These are phyloP conservation scores for Cyrtorhinus lividipennis DNA, from an alignment of 1,140 invertebrate species.

Conservation along the genomic window DNA sequence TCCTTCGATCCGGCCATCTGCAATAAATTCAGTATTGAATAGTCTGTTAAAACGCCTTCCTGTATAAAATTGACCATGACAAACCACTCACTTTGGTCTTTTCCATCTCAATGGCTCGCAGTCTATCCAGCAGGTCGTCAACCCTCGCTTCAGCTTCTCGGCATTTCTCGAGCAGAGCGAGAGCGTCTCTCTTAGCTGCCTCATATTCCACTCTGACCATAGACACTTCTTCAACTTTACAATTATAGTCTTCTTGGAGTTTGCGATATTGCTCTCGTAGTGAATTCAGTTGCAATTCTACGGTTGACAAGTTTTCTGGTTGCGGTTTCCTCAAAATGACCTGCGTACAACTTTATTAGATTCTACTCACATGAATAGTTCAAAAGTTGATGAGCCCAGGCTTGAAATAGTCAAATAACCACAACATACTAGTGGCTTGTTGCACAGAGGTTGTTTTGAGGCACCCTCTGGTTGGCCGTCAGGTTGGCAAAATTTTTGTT, in stretches of 20 bases:
- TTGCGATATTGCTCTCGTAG: slow-evolving; percentile 37
- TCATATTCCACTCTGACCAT: slow-evolving; percentile 17
- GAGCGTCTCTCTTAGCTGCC: slow-evolving; percentile 1
- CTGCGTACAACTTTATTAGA: too few species aligned
- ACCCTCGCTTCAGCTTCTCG: slow-evolving; percentile 18
- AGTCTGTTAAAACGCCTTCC: too few species aligned
- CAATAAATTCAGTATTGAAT: not conserved
- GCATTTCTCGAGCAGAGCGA: slow-evolving; percentile 11
- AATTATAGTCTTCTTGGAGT: slow-evolving; percentile 41
- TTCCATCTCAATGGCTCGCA: slow-evolving; percentile 29
- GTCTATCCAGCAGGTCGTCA: slow-evolving; percentile 33
- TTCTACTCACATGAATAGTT: too few species aligned
- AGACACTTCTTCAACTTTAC: slow-evolving; percentile 28
- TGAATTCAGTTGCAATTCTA: slow-evolving; percentile 27
- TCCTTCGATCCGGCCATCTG: slow-evolving; percentile 38
- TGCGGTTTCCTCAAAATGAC: not conserved
- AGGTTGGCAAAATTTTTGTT: too few species aligned
- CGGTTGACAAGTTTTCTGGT: not conserved
- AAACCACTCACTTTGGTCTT: slow-evolving; percentile 28
- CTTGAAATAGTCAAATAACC: too few species aligned
- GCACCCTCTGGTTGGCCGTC: too few species aligned
- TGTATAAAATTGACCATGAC: too few species aligned
- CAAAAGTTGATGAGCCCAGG: too few species aligned
- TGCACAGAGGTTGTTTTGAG: too few species aligned
- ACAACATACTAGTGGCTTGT: too few species aligned